A percentile compares a stretch with the other conserved stretches of the same genome.
Conservation (phyloP, 2,113 vertebrate genomes). For the Cisticola juncidis region DNA sequence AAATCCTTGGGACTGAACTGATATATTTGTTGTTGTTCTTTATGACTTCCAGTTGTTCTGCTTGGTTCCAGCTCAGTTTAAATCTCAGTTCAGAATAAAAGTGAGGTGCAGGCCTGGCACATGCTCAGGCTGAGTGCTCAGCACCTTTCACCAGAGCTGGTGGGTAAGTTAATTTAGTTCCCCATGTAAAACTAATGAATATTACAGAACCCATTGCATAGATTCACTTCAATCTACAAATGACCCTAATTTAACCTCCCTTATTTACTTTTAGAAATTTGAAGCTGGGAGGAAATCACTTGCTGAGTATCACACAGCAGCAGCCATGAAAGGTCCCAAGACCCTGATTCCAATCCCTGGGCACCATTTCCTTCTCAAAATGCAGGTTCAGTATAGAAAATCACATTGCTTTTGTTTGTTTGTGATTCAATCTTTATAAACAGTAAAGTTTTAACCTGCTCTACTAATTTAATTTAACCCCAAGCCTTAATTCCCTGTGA, state of each 20-base stretch:
- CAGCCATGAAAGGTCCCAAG: neutral
- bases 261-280: conserved; percentile 20
- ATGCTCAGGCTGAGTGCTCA: neutral
- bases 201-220: neutral
- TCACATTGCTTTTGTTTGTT: neutral
- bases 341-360: neutral
- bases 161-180: neutral
- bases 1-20: neutral
- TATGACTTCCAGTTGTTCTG: neutral
- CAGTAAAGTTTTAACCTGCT: neutral
- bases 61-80: neutral
- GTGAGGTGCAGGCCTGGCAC: neutral
- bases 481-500: neutral
- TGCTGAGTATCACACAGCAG: neutral
- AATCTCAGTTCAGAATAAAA: neutral
- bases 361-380: neutral
- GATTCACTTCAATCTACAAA: neutral
- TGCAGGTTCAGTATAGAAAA: neutral
- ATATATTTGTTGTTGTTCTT: neutral
- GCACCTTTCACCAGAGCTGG: neutral
- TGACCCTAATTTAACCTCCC: neutral
- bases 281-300: neutral
- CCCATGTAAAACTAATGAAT: neutral
- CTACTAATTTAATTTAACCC: neutral
- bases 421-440: neutral